Conservation (phyloP, 2,888 invertebrate species). For the Prostheceraeus crozeri region DNA sequence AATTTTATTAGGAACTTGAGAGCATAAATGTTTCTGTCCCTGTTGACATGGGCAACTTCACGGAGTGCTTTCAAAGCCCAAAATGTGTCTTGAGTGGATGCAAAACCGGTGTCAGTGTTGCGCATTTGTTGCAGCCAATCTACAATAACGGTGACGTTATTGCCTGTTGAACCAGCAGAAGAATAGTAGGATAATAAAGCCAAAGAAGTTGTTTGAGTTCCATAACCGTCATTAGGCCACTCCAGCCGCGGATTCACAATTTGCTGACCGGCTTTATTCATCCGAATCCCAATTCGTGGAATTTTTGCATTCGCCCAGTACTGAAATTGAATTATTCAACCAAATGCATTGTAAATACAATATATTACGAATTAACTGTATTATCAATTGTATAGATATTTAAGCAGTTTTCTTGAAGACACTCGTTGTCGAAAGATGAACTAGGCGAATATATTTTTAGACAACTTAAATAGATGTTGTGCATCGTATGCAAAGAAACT, state of each 20-base stretch:
- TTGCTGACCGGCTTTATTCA: constrained; percentile 32
- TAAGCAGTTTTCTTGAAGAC: too few species aligned
- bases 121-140: constrained; percentile 32
- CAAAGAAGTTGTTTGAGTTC: constrained; percentile 22
- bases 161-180: constrained; percentile 11
- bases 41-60: constrained; percentile 49
- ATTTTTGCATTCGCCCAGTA: constrained; percentile 31
- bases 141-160: constrained; percentile 28
- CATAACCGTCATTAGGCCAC: constrained; percentile 40
- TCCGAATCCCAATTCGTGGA: constrained; percentile 19
- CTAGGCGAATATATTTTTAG: too few species aligned
- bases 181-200: too few species aligned
- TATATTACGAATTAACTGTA: too few species aligned
- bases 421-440: too few species aligned
- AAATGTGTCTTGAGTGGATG: constrained; percentile 18
- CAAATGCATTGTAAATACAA: too few species aligned
- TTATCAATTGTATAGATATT: too few species aligned
- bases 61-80: not conserved
- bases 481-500: too few species aligned
- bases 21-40: constrained; percentile 50
- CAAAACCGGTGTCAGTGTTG: constrained; percentile 30
- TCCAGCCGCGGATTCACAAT: constrained; percentile 35
- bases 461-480: too few species aligned
- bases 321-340: too few species aligned
- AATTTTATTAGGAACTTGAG: constrained; percentile 48